Evolutionary conservation across 2,888 invertebrate genomes (phyloP), one percentile per base, ranked within the genome.

Genomic region (Heptascelio sp.): DNA sequence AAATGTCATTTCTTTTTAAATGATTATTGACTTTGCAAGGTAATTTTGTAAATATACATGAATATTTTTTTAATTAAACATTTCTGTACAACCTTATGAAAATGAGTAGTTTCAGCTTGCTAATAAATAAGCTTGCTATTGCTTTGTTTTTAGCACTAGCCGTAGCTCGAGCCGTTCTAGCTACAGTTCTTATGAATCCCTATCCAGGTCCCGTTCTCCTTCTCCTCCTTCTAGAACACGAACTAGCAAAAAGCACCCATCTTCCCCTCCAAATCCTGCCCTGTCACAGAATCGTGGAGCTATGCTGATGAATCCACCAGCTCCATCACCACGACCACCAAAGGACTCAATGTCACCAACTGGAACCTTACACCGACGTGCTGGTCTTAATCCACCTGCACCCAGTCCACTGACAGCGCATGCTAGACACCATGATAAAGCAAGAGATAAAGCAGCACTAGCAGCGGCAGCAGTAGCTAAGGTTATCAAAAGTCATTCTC

Each of bases 271-370:
- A 37, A 89, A 89, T 88, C 89, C 91, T 65, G 85, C 88, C 30
- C 21, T 62, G 11, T 6, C 80, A 21, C 80, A 68, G 19, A 21
- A 62, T 59, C 94, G 96, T 60, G 96, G 96, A 34, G 91, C 91
- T 5, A 96, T 96, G 77, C 93, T 96, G 81, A 97, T 97, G 97
- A 97, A 97, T 93, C 97, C 97, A 82, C 97, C 96, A 17, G 96
- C 97, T 84, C 97, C 97, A 79, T 94, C 94, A 83, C 94, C 94
- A 17, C 91, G 93, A 4, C 94, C 95, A 40, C 93, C 94, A 6
- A 92, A 92, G 83, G 92, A 91, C 17, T 91, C 89, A 37, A 91
- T 91, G n/a, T 93, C 93, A 6, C 92, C 93, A 8, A 92, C 92
- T 51, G 92, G 92, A 3, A 91, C 92, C 17, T 83, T 93, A 5